phyloP scores from a whole-genome alignment of 2,113 vertebrate genomes.

The Pycnonotus jocosus region DNA sequence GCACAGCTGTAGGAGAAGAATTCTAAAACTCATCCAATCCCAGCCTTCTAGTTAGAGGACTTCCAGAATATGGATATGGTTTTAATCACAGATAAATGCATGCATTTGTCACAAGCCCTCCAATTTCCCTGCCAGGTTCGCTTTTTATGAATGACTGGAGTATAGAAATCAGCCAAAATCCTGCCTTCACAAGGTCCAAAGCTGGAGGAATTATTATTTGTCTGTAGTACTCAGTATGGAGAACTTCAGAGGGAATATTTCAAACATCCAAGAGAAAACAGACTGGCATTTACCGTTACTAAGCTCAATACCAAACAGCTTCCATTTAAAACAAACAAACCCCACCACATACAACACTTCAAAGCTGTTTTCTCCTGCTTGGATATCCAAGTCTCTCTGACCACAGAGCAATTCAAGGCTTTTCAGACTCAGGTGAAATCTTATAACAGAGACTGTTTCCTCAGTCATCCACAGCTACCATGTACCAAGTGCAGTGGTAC shows the following conservation, averaged over 20 bases:
- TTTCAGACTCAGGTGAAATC: not conserved
- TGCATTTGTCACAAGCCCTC: not conserved
- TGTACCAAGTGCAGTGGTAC: not conserved
- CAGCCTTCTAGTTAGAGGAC: not conserved
- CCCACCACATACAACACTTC: not conserved
- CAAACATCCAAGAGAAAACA: not conserved
- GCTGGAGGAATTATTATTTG: not conserved
- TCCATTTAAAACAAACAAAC: not conserved
- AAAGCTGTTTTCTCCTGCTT: not conserved
- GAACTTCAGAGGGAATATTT: not conserved
- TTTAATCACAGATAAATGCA: not conserved
- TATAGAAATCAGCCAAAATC: not conserved
- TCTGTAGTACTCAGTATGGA: not conserved
- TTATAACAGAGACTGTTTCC: conserved; percentile 16
- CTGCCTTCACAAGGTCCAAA: not conserved
- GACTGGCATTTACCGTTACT: not conserved
- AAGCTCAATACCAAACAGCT: not conserved
- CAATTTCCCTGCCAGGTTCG: not conserved
- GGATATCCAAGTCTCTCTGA: not conserved
- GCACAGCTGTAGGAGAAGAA: not conserved
- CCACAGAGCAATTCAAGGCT: not conserved
- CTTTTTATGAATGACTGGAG: not conserved
- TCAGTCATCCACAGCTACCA: not conserved
- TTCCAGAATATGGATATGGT: not conserved
- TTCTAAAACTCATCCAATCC: not conserved